Evolutionary conservation across 2,797 vertebrate genomes (phyloP).

Genomic region (Salmo trutta): DNA sequence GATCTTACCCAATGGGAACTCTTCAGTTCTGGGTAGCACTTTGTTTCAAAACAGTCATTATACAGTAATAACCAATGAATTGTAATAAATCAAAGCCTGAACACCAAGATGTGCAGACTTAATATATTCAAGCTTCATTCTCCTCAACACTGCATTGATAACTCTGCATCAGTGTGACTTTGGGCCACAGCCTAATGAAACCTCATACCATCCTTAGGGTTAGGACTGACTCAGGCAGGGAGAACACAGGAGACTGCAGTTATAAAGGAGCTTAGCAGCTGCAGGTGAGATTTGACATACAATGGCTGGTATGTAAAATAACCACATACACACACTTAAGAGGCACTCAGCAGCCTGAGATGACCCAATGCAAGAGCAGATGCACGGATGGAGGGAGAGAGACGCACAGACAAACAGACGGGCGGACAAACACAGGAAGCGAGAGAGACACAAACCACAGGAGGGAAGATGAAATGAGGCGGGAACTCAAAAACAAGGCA

Average conservation of each 20-base stretch:
- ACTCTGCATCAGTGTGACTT: neutral
- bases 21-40: too few species aligned
- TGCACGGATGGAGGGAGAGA: conserved; percentile 40
- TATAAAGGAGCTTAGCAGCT: neutral
- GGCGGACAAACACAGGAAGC: conserved; percentile 67
- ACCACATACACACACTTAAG: neutral
- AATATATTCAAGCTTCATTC: neutral
- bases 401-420: conserved; percentile 9
- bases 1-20: neutral
- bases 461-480: conserved; percentile 39
- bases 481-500: conserved; percentile 26
- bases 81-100: too few species aligned
- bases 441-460: conserved; percentile 36
- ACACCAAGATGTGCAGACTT: neutral
- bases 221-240: neutral
- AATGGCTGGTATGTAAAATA: neutral
- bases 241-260: neutral
- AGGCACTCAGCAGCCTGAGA: conserved; percentile 70
- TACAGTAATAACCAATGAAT: too few species aligned
- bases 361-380: conserved; percentile 30
- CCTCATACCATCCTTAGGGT: neutral
- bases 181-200: neutral
- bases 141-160: neutral
- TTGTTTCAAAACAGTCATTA: too few species aligned
- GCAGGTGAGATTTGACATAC: neutral